A percentile compares a stretch with the other conserved stretches of the same genome.
Conservation (phyloP, 1,140 invertebrate genomes). For the Dendroctonus valens region DNA sequence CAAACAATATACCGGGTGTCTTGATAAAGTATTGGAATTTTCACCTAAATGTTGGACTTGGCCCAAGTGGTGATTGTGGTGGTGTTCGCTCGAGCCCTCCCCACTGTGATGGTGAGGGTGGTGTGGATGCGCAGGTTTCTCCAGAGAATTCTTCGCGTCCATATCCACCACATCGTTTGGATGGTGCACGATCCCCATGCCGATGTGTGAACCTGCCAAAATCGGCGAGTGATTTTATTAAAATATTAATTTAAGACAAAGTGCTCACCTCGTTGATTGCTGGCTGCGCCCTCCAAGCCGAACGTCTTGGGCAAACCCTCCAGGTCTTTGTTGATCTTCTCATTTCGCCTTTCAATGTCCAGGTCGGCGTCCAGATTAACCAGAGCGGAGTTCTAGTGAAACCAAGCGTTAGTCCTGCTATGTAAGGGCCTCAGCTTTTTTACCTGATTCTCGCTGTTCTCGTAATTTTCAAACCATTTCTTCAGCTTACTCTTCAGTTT, state of each 20-base stretch:
- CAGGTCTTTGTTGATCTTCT: slow-evolving; percentile 39
- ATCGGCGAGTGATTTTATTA: neutral
- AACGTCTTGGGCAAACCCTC: slow-evolving; percentile 38
- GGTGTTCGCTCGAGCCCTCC: slow-evolving; percentile 4
- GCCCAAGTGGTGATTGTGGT: slow-evolving; percentile 38
- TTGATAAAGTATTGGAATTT: too few relatives aligned
- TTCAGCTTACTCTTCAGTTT: slow-evolving; percentile 34
- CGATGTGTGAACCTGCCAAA: slow-evolving; percentile 37
- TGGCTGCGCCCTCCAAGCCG: slow-evolving; percentile 37
- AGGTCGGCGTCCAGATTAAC: slow-evolving; percentile 6
- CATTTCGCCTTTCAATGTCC: slow-evolving; percentile 37
- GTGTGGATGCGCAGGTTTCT: slow-evolving; percentile 13
- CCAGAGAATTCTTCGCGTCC: slow-evolving; percentile 11
- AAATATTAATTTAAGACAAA: neutral
- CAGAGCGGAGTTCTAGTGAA: neutral
- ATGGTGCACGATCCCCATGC: slow-evolving; percentile 36
- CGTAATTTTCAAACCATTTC: slow-evolving; percentile 30
- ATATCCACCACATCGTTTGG: slow-evolving; percentile 22
- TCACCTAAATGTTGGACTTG: slow-evolving; percentile 38
- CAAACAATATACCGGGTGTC: too few relatives aligned
- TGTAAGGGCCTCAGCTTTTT: too few relatives aligned
- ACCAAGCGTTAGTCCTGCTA: too few relatives aligned
- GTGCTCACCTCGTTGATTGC: slow-evolving; percentile 22
- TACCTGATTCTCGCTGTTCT: slow-evolving; percentile 20
- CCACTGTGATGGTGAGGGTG: slow-evolving; percentile 20